A percentile compares a stretch with the other conserved stretches of the same genome.
Evolutionary conservation across 2,888 invertebrate species (phyloP).

Genomic region (Portevinia maculata): DNA sequence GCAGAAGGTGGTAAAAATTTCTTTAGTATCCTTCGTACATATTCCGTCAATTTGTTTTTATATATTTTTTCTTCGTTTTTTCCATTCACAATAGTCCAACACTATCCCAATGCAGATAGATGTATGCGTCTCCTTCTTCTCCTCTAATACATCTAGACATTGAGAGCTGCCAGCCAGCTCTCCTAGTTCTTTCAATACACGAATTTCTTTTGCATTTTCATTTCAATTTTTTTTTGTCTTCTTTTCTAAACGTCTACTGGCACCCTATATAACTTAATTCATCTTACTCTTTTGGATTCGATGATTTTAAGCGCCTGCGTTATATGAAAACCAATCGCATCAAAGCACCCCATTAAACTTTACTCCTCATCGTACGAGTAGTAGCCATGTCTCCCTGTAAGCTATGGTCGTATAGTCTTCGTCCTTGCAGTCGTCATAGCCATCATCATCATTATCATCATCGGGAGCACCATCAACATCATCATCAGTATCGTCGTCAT

Average conservation of each 20-base stretch:
- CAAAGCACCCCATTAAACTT: conserved; percentile 84
- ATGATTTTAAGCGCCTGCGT: conserved; percentile 84
- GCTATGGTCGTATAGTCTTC: conserved; percentile 66
- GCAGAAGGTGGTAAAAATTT: conserved; percentile 53
- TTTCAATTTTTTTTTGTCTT: conserved; percentile 43
- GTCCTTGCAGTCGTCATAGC: conserved; percentile 64
- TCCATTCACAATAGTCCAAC: conserved; percentile 22
- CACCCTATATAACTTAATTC: conserved; percentile 74
- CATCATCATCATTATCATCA: conserved; percentile 70
- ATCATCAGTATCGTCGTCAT: conserved; percentile 20
- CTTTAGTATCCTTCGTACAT: conserved; percentile 58
- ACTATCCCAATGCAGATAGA: conserved; percentile 7
- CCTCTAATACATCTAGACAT: conserved; percentile 41
- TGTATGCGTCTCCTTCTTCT: conserved; percentile 41
- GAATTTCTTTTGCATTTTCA: conserved; percentile 68
- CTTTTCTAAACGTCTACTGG: conserved; percentile 70
- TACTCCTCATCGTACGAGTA: conserved; percentile 76
- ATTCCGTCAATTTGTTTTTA: conserved; percentile 66
- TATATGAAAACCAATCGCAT: conserved; percentile 84
- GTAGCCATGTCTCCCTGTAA: conserved; percentile 66
- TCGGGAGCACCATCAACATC: conserved; percentile 70
- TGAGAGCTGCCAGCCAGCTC: conserved; percentile 49
- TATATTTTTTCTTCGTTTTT: conserved; percentile 35
- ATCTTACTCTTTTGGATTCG: conserved; percentile 80
- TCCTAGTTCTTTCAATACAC: conserved; percentile 59